These are phyloP conservation scores for Pseudotriccus pelzelni DNA, from an alignment of 2,797 vertebrate genomes.

Conservation along the genomic window DNA sequence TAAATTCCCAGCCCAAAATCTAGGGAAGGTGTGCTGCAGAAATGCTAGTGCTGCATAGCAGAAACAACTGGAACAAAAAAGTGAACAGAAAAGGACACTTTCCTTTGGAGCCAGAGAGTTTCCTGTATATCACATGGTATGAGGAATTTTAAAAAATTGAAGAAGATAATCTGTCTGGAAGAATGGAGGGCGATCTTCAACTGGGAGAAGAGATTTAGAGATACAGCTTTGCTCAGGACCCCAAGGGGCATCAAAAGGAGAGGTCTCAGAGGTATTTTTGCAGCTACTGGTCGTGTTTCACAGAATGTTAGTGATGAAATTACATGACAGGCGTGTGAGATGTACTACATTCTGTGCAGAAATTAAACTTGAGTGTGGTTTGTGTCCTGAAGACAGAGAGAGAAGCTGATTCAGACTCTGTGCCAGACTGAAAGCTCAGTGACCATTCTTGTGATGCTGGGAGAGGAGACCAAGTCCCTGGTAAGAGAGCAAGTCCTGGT, in stretches of 20 bases:
- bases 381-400: background rate
- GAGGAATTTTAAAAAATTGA: background rate
- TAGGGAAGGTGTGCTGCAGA: background rate
- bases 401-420: background rate
- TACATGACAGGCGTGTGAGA: background rate
- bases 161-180: background rate
- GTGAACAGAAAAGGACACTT: background rate
- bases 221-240: background rate
- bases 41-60: background rate
- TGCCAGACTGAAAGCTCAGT: background rate
- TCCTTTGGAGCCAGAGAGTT: background rate
- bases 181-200: background rate
- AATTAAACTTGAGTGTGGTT: background rate
- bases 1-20: background rate
- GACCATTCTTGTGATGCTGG: background rate
- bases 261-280: background rate
- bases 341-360: background rate
- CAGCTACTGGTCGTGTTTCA: background rate
- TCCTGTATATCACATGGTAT: background rate
- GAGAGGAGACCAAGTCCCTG: background rate
- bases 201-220: background rate
- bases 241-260: background rate
- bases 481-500: background rate
- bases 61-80: background rate
- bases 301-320: background rate